Base-by-base conservation (phyloP, 2,797 vertebrate genomes). In the Pseudochirops corinnae region DNA sequence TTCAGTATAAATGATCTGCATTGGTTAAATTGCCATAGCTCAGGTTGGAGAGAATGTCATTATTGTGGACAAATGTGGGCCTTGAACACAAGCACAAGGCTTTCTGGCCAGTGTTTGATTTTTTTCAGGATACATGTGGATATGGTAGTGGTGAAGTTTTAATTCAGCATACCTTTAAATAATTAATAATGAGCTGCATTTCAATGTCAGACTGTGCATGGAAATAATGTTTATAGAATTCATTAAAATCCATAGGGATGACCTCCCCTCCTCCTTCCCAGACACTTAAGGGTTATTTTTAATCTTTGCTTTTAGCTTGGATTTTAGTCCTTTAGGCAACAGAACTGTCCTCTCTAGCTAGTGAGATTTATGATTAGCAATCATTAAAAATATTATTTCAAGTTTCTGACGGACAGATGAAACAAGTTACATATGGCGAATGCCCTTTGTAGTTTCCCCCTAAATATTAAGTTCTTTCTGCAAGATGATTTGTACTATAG, bases 301-400 rank as follows among this genome's bases (percentile, higher is more conserved):
- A 87, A 87, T 87, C 74, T 87, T 87, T 87, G 39, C 74, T 87
- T 87, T 87, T 87, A 87, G 74, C 74, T 87, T 39, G 46, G 46
- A 26, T n/a, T 74, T 74, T 39, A 74, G 39, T 50, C 39, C 39
- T 87, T 87, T 50, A 50, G 39, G 74, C 74, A 87, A 50, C 3
- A 87, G 39, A 87, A 28, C 74, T 28, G 21, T 50, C 39, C 9
- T 87, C 39, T 87, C 21, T 46, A 87, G 39, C 18, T 87, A 39
- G 39, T 26, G 21, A 87, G 39, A 46, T 87, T 87, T 50, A 50
- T 87, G 39, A 87, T 87, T 87, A 87, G 21, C 39, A 87, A 24
- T 87, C 74, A 87, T 87, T 46, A 50, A 50, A 87, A 87, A 46
- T 46, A 87, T 87, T 87, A 87, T 87, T 50, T 50, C 74, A 87